Conservation (phyloP, 2,113 vertebrate genomes). For the Anoura caudifer region DNA sequence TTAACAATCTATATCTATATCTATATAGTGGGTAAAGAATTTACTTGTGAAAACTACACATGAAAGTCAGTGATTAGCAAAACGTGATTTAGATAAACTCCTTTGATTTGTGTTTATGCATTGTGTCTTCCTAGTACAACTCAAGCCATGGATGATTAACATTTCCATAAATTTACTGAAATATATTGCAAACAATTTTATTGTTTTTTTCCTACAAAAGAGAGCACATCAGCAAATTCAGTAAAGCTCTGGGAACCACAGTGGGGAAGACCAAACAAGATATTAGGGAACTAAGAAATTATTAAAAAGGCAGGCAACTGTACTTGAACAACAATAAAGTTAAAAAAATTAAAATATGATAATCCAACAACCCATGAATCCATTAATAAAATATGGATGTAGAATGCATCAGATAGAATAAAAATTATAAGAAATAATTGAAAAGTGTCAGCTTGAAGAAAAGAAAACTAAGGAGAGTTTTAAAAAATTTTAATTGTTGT, state of each 20-base stretch:
- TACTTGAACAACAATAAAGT: too few species aligned
- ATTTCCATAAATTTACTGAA: background rate
- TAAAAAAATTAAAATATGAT: background rate
- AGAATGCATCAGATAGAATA: background rate
- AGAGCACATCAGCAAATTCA: background rate
- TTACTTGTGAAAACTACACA: background rate
- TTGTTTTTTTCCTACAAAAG: background rate
- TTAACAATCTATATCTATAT: background rate
- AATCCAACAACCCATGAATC: too few species aligned
- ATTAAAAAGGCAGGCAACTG: background rate
- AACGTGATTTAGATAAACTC: background rate
- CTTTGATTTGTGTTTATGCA: background rate
- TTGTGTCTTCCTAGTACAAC: background rate
- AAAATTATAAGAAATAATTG: background rate
- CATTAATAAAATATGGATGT: background rate
- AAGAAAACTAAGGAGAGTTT: background rate
- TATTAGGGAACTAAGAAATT: background rate
- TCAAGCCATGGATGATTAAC: slow-evolving; percentile 4
- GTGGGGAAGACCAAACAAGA: background rate
- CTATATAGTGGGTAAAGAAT: background rate
- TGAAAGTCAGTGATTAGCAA: background rate
- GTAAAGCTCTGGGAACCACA: background rate
- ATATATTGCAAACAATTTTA: background rate
- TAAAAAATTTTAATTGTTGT: too few species aligned
- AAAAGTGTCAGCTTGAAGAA: background rate